Conservation (phyloP, 2,113 vertebrate species). For the Chamaea fasciata region DNA sequence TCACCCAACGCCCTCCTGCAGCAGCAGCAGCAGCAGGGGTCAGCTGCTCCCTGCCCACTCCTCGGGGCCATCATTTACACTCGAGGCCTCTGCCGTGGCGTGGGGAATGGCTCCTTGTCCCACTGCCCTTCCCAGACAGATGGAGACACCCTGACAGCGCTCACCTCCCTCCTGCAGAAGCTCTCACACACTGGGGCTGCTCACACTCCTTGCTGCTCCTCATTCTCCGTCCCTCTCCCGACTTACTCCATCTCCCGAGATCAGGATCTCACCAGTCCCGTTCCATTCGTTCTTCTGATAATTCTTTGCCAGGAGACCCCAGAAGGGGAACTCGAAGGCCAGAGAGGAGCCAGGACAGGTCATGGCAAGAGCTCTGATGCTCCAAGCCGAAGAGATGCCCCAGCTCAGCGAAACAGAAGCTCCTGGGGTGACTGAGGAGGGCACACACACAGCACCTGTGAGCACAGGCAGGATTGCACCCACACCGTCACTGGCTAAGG, state of each 20-base stretch:
- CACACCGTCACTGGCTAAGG: accelerated
- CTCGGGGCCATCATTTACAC: too few species aligned
- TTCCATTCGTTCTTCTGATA: background rate
- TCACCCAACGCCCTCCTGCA: accelerated
- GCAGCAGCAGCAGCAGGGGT: background rate
- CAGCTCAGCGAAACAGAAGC: too few species aligned
- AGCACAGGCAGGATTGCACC: background rate
- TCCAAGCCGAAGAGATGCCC: accelerated
- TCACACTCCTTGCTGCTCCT: background rate
- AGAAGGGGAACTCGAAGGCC: background rate
- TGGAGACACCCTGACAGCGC: accelerated
- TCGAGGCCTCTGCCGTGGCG: background rate
- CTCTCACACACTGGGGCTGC: accelerated
- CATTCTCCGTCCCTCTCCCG: background rate
- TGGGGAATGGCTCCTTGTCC: accelerated
- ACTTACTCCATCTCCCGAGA: background rate
- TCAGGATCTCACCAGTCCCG: background rate
- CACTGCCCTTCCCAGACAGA: background rate
- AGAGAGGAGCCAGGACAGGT: background rate
- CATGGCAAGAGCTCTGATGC: background rate
- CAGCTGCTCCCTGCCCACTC: background rate
- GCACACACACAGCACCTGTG: background rate
- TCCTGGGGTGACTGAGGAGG: background rate
- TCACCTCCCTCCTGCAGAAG: background rate
- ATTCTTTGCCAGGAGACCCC: background rate